These are phyloP conservation scores for Oryctes rhinoceros DNA, from an alignment of 1,140 invertebrate species.

Conservation along the genomic window DNA sequence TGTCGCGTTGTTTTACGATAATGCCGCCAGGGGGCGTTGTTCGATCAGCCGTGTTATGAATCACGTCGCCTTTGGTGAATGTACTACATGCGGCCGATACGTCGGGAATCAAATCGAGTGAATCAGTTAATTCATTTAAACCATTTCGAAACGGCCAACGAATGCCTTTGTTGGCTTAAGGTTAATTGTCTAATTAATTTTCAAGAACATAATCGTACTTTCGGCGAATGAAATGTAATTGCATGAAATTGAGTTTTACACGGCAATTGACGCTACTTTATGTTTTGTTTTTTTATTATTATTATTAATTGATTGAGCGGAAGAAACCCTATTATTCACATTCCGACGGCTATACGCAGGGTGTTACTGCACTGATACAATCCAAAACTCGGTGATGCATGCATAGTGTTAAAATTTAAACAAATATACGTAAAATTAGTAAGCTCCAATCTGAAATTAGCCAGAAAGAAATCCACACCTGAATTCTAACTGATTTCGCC, in stretches of 20 bases:
- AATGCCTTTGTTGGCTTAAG: conserved; percentile 20
- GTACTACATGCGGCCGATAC: not conserved
- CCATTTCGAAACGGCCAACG: conserved; percentile 28
- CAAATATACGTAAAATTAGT: too few species aligned
- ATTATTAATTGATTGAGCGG: not conserved
- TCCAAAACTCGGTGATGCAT: too few species aligned
- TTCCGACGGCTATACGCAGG: not conserved
- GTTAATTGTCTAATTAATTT: conserved; percentile 32
- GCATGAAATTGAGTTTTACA: conserved; percentile 31
- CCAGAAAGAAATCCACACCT: too few species aligned
- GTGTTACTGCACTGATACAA: too few species aligned
- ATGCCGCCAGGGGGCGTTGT: conserved; percentile 25
- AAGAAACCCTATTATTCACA: not conserved
- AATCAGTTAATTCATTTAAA: conserved; percentile 32
- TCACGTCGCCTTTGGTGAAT: conserved; percentile 20
- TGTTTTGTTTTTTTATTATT: not conserved
- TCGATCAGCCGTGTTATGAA: conserved; percentile 29
- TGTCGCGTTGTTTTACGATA: conserved; percentile 34
- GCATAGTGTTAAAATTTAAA: too few species aligned
- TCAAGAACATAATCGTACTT: conserved; percentile 7
- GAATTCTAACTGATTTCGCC: too few species aligned
- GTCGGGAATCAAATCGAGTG: conserved; percentile 27
- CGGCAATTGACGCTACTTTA: not conserved
- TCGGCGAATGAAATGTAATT: conserved; percentile 23
- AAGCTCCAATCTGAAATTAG: too few species aligned